Evolutionary conservation across 30 jellyfish, hydroid and myxozoan species (phyloP), one percentile per base, ranked within the genome.

Genomic region (Aurelia aurita complex sp. Pacific): DNA sequence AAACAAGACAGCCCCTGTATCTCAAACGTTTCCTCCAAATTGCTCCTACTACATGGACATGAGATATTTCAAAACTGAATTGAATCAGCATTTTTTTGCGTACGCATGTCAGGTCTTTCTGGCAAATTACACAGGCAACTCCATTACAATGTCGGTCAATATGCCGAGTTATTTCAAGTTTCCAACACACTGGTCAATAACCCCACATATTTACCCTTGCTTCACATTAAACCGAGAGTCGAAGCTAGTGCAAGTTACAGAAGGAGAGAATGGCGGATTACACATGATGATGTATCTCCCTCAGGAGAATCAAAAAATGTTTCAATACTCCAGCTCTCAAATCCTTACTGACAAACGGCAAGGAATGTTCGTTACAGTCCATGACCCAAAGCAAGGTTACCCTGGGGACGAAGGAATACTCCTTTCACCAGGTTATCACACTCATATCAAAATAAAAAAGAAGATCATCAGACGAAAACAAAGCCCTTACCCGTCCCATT

Each of bases 211-310:
- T 18, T 78, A 23, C 43, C 88, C 79, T 10, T 78, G 88, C 23
- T 78, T 78, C 35, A 78, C 88, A 40, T 53, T 78, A 19, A 78
- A 78, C 79, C 38, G 88, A 23, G 52, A 64, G 17, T 55, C 69
- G 13, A 61, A 35, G 12, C 52, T 78, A 10, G 23, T 19, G 35
- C 88, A 78, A 52, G 2, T 33, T 2, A 8, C 38, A 38, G 67
- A 16, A 7, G 70, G 88, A 6, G 88, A 63, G 67, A 23, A 33
- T 10, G 33, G 29, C 13, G 88, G 79, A 10, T 19, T 78, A 43
- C 72, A 62, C 2, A 63, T 63, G 88, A 64, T 78, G 17, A 40
- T 78, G 7, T 35, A 78, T 57, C 2, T 32, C 17, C n/a, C n/a
- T n/a, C n/a, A n/a, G n/a, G n/a, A n/a, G n/a, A n/a, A n/a, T n/a